phyloP scores from a whole-genome alignment of 2,113 vertebrate species.

The Chroicocephalus ridibundus region DNA sequence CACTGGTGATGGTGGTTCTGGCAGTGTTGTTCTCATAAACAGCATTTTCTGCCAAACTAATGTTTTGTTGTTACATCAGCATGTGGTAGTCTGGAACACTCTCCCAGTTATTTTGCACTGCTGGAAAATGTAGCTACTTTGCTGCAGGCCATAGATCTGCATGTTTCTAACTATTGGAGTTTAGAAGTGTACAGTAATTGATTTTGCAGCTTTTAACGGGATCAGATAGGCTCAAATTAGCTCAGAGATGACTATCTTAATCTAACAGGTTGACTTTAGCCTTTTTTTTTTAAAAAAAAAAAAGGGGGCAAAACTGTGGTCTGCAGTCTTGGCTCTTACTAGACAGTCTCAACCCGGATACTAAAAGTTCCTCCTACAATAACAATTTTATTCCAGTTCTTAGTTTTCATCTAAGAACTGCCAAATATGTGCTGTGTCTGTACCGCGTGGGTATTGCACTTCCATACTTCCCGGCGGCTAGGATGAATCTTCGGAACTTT shows the following conservation, averaged over 20 bases:
- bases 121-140: neutral
- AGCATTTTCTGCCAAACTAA: neutral
- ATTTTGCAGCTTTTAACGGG: neutral
- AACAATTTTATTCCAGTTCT: neutral
- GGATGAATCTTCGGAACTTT: neutral
- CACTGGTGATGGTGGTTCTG: neutral
- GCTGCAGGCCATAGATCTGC: neutral
- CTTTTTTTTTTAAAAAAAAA: neutral
- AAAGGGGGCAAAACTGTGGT: neutral
- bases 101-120: neutral
- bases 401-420: neutral
- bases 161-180: neutral
- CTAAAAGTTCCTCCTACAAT: neutral
- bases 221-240: neutral
- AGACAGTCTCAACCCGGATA: neutral
- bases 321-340: neutral
- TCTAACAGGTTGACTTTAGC: neutral
- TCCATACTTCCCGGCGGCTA: neutral
- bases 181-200: neutral
- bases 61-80: neutral
- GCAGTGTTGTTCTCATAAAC: neutral
- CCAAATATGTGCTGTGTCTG: neutral
- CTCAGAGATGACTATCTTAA: neutral
- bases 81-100: neutral
- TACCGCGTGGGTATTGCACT: neutral